Percentiles rank a stretch among this genome's conserved stretches.
phyloP scores from a whole-genome alignment of 2,888 invertebrate species.

The Ctenicera cuprea region DNA sequence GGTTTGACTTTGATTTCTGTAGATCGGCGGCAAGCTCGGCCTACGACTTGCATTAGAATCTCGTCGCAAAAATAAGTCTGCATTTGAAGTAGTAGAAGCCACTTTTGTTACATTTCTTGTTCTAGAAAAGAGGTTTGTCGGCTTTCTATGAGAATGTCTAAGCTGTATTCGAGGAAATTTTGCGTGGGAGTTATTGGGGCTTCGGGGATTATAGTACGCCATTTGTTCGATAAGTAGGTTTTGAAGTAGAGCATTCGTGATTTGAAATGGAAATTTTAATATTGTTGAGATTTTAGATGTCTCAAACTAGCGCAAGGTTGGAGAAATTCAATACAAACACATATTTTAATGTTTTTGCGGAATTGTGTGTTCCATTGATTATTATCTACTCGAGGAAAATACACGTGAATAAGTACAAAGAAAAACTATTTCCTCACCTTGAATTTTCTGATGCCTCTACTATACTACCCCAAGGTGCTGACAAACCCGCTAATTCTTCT shows the following conservation, averaged over 20 bases:
- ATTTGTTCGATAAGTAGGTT: conserved; percentile 26
- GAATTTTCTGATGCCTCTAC: conserved; percentile 29
- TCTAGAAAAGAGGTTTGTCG: conserved; percentile 59
- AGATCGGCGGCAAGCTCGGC: conserved; percentile 69
- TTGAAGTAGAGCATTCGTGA: conserved; percentile 41
- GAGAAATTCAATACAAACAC: conserved; percentile 18
- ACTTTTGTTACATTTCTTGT: conserved; percentile 62
- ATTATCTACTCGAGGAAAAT: conserved; percentile 13
- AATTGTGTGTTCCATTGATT: conserved; percentile 2
- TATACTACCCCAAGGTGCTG: conserved; percentile 82
- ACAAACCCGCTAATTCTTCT: conserved; percentile 89
- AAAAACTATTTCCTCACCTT: conserved; percentile 46
- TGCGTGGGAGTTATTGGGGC: conserved; percentile 38
- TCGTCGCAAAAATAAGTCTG: conserved; percentile 60
- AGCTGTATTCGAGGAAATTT: conserved; percentile 48
- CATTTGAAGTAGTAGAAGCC: conserved; percentile 56
- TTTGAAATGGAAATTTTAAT: conserved; percentile 41
- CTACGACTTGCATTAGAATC: conserved; percentile 59
- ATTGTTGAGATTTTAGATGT: background rate
- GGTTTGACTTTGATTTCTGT: conserved; percentile 65
- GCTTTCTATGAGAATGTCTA: conserved; percentile 51
- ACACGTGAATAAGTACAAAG: conserved; percentile 5
- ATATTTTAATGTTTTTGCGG: background rate
- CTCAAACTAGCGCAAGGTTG: conserved; percentile 36
- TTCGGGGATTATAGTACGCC: conserved; percentile 41